These are phyloP conservation scores for Rhagologus leucostigma DNA, from an alignment of 2,113 vertebrate species.

Conservation along the genomic window DNA sequence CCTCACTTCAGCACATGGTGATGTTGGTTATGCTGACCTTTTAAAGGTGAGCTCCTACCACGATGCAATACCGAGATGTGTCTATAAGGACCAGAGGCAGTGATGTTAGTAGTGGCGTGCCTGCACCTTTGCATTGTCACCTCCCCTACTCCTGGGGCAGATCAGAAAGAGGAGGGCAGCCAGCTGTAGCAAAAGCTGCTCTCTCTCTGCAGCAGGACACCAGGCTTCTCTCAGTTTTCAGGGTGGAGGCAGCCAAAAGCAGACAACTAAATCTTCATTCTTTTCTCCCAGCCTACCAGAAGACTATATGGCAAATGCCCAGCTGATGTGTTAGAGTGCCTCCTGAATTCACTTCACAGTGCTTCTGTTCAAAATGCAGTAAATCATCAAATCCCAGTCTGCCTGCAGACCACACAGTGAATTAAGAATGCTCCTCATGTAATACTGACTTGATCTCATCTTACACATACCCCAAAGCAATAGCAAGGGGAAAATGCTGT, in stretches of 20 bases:
- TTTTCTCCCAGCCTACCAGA: background rate
- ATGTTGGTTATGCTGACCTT: background rate
- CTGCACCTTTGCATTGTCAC: background rate
- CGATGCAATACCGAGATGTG: accelerated
- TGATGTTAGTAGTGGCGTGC: background rate
- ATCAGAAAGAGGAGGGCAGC: background rate
- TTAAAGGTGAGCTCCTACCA: background rate
- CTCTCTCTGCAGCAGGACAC: background rate
- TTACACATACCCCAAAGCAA: slow-evolving; percentile 64
- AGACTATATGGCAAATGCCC: background rate
- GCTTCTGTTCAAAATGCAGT: slow-evolving; percentile 3
- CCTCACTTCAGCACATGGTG: background rate
- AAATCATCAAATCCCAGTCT: slow-evolving; percentile 5
- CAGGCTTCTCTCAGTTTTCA: background rate
- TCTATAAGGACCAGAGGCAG: background rate
- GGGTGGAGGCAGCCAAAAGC: background rate
- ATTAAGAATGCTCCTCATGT: slow-evolving; percentile 48
- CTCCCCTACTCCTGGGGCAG: background rate
- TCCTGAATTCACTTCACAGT: background rate
- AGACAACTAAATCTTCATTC: background rate
- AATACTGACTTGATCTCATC: slow-evolving; percentile 57
- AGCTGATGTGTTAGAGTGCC: background rate
- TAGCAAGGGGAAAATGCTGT: slow-evolving; percentile 44
- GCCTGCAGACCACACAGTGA: background rate
- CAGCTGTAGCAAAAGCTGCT: background rate